Evolutionary conservation across 1,140 invertebrate genomes (phyloP).

Genomic region (Dendrolimus kikuchii): DNA sequence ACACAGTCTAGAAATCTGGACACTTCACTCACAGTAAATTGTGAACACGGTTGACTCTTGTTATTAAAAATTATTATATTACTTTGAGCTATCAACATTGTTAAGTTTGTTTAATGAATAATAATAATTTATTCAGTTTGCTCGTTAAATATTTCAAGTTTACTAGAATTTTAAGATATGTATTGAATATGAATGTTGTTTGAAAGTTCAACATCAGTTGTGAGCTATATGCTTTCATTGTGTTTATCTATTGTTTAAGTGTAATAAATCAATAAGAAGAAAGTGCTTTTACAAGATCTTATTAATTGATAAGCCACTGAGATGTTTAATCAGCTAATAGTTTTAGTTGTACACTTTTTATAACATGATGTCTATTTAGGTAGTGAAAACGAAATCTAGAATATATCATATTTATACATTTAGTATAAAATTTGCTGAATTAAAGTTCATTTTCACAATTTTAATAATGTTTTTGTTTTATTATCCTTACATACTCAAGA

Average conservation of each 20-base stretch:
- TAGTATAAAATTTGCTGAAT: constrained; percentile 72
- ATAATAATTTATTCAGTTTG: constrained; percentile 72
- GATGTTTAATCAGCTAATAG: constrained; percentile 71
- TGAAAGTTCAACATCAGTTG: constrained; percentile 60
- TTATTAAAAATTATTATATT: constrained; percentile 62
- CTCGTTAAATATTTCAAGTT: constrained; percentile 72
- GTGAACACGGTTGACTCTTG: constrained; percentile 56
- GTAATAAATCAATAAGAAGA: constrained; percentile 62
- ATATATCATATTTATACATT: constrained; percentile 72
- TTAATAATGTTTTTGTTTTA: constrained; percentile 51
- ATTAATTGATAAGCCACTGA: constrained; percentile 67
- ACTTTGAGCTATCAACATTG: constrained; percentile 70
- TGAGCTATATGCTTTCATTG: constrained; percentile 66
- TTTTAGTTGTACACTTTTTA: constrained; percentile 72
- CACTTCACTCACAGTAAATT: constrained; percentile 17
- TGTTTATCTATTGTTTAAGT: constrained; percentile 71
- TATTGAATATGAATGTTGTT: constrained; percentile 64
- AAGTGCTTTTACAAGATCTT: constrained; percentile 71
- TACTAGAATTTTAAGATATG: constrained; percentile 68
- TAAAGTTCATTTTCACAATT: constrained; percentile 72
- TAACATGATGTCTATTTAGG: constrained; percentile 71
- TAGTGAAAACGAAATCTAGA: constrained; percentile 70
- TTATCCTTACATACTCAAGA: background rate
- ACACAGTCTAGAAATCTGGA: constrained; percentile 31
- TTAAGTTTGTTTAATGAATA: constrained; percentile 68